Conservation (phyloP, 1,140 invertebrate genomes). For the Papilio machaon region DNA sequence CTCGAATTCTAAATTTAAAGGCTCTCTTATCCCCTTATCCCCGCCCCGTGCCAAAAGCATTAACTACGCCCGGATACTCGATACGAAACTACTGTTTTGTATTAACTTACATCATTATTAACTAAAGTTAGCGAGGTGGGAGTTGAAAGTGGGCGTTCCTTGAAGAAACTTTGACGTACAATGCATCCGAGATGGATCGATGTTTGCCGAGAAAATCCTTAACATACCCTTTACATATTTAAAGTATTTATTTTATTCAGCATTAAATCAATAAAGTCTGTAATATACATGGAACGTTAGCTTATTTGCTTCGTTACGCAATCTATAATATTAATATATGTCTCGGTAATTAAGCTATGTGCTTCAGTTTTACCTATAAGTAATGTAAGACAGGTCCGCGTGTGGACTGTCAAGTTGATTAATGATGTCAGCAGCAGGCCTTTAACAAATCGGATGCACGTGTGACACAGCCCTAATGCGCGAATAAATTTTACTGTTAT, state of each 20-base stretch:
- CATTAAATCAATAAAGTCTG: not conserved
- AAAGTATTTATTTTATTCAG: not conserved
- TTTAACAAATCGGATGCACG: conserved; percentile 70
- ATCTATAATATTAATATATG: not conserved
- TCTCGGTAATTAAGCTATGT: conserved; percentile 35
- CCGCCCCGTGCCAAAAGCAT: conserved; percentile 60
- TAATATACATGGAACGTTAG: not conserved
- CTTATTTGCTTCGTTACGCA: not conserved
- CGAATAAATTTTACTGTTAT: conserved; percentile 54
- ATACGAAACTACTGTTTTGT: conserved; percentile 60
- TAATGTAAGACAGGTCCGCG: conserved; percentile 55
- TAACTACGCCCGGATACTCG: conserved; percentile 53
- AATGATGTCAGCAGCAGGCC: conserved; percentile 54
- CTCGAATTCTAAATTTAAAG: conserved; percentile 50
- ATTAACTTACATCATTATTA: conserved; percentile 61
- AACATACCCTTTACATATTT: not conserved
- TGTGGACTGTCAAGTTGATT: conserved; percentile 70
- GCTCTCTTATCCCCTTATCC: conserved; percentile 40
- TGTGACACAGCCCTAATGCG: conserved; percentile 62
- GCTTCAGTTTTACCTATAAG: conserved; percentile 25
- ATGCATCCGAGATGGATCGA: conserved; percentile 10
- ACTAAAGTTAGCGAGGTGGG: conserved; percentile 42
- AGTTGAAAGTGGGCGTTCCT: conserved; percentile 43
- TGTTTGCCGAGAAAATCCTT: not conserved
- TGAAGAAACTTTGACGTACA: conserved; percentile 31